Percentiles rank a stretch among this genome's conserved stretches.
These are phyloP conservation scores for Oreochromis niloticus DNA, from an alignment of 2,113 vertebrate genomes.

Conservation along the genomic window DNA sequence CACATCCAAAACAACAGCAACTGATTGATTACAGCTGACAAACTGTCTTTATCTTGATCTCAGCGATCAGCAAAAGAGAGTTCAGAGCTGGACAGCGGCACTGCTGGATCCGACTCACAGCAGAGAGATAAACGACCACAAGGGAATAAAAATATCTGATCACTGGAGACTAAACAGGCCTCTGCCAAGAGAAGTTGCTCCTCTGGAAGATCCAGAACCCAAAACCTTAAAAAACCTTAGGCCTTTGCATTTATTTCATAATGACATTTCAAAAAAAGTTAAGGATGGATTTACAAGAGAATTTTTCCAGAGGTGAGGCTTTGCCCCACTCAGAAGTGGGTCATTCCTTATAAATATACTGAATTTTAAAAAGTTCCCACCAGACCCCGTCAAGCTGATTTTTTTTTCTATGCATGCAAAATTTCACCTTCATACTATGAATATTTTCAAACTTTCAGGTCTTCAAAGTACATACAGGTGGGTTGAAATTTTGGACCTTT, in stretches of 20 bases:
- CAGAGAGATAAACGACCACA: background rate
- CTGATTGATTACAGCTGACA: background rate
- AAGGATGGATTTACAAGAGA: background rate
- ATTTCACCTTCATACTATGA: background rate
- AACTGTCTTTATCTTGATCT: background rate
- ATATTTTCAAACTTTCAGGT: background rate
- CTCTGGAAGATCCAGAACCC: background rate
- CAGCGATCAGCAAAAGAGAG: background rate
- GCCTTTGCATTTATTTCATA: background rate
- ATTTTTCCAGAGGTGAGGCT: background rate
- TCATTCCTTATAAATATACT: background rate
- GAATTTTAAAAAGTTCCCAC: background rate
- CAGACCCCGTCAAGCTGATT: background rate
- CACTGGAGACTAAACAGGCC: background rate
- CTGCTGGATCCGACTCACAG: background rate
- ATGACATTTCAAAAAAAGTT: background rate
- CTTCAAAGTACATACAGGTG: background rate
- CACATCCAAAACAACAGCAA: background rate
- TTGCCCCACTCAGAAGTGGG: background rate
- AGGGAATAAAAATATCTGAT: conserved; percentile 18
- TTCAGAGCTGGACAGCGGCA: background rate
- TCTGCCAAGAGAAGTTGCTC: background rate
- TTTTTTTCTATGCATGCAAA: background rate
- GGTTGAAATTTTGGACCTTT: background rate
- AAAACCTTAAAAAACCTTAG: background rate